phyloP scores from a whole-genome alignment of 53 echinoderm and acorn worm species.

The Henricia sp. region DNA sequence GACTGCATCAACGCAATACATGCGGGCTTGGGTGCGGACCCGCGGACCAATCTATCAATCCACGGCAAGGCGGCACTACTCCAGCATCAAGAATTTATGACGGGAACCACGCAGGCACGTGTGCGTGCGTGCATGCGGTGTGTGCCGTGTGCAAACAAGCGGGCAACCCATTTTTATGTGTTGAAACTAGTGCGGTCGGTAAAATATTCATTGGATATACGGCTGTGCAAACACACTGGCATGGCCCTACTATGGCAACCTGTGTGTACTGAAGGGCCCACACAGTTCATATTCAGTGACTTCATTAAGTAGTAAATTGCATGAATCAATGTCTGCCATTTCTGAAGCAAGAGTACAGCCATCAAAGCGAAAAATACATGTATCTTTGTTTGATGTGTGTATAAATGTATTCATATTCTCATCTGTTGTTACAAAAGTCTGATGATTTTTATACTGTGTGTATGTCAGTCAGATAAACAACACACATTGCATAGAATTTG shows the following conservation, averaged over 20 bases:
- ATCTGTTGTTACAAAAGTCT: no score
- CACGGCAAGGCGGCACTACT: constrained; percentile 1
- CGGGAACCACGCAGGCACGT: not conserved
- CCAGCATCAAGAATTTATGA: constrained; percentile 40
- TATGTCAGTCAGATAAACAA: no score
- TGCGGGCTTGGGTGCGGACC: no score
- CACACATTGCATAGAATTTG: no score
- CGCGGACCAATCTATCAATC: not conserved
- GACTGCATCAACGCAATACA: no score
- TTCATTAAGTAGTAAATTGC: not conserved
- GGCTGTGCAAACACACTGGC: constrained; percentile 29
- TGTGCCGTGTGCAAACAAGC: constrained; percentile 4
- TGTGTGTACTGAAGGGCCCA: not conserved
- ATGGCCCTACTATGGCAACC: constrained; percentile 1
- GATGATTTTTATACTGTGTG: no score
- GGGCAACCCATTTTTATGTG: constrained; percentile 36
- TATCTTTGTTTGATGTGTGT: no score
- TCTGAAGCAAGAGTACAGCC: no score
- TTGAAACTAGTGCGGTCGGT: constrained; percentile 42
- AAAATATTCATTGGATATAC: constrained; percentile 43
- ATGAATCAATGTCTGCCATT: not conserved
- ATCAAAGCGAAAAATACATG: no score
- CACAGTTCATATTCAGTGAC: not conserved
- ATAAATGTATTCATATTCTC: no score
- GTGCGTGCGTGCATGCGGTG: not conserved